Evolutionary conservation across 23 tunicate species (phyloP).

Genomic region (Styela clava): DNA sequence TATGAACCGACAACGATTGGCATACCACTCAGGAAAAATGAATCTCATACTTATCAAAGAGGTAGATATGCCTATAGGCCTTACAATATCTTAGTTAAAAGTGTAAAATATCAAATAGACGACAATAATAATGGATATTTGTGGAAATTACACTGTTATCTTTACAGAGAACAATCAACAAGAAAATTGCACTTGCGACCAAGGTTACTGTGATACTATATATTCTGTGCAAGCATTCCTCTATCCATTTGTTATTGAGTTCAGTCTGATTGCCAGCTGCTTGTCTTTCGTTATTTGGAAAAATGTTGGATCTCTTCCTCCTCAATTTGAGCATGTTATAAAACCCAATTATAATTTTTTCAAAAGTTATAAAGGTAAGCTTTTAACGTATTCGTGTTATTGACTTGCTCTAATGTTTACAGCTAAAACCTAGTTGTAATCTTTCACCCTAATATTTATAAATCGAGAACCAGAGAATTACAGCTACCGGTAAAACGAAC

Average conservation of each 20-base stretch:
- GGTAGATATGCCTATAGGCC: too few species aligned
- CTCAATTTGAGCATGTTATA: background rate
- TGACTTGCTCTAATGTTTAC: background rate
- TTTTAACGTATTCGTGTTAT: too few species aligned
- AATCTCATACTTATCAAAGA: too few species aligned
- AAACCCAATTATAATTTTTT: conserved; percentile 2
- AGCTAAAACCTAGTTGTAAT: too few species aligned
- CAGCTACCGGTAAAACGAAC: too few species aligned
- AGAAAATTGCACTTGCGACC: background rate
- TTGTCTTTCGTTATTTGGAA: background rate
- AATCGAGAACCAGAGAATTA: too few species aligned
- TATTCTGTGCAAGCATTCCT: background rate
- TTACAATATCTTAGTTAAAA: too few species aligned
- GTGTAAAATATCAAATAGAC: too few species aligned
- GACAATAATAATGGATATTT: too few species aligned
- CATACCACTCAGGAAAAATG: too few species aligned
- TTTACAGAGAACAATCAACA: background rate
- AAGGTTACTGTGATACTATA: background rate
- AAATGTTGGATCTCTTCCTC: background rate
- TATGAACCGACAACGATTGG: too few species aligned
- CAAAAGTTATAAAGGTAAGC: background rate
- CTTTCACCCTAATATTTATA: too few species aligned
- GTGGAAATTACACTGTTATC: background rate
- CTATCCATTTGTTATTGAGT: conserved; percentile 1
- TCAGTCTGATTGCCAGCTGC: conserved; percentile 2